Evolutionary conservation across 2,888 invertebrate species (phyloP), one percentile per base, ranked within the genome.

Genomic region (Aproaerema taeniolella): DNA sequence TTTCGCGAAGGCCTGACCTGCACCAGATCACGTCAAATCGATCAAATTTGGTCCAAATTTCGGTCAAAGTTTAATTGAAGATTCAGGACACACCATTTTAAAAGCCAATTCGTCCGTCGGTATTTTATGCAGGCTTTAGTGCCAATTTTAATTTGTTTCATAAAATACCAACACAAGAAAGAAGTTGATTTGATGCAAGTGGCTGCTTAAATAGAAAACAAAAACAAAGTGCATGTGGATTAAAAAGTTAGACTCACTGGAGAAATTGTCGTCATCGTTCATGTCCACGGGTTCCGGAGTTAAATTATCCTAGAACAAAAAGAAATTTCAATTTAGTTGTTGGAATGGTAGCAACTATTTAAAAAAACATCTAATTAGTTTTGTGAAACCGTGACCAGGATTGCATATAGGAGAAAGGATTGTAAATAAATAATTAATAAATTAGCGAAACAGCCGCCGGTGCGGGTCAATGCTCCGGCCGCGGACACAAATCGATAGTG

Each of bases 201-300:
- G 77, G 75, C 80, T 71, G 61, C 47, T 4, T 31, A 9, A 13
- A 9, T 42, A 42, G 45, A 39, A 38, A 14, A 28, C 29, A 4
- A 12, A 42, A 30, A 13, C 11, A 14, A 35, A 14, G 15, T 15
- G 11, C 7, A 16, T 29, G 10, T 10, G 12, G 11, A 34, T 5
- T 20, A 37, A 13, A 16, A 26, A n/a, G n/a, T n/a, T n/a, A 34
- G 17, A 81, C 90, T 90, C 80, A 92, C 92, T 91, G 65, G 91
- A 85, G 65, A 89, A 92, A 57, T 91, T 91, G 55, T 92, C 92
- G 50, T 92, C 92, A 52, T 92, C 92, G 52, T 88, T 89, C 73
- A 90, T 89, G 55, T 92, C 92, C 2, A 88, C 82, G 6, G 91
- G 91, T 61, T 92, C 92, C 16, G 92, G 90, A 24, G 91, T 91